Percentiles rank a stretch among this genome's conserved stretches.
Conservation (phyloP, 2,888 invertebrate genomes). For the Platycnemis pennipes region DNA sequence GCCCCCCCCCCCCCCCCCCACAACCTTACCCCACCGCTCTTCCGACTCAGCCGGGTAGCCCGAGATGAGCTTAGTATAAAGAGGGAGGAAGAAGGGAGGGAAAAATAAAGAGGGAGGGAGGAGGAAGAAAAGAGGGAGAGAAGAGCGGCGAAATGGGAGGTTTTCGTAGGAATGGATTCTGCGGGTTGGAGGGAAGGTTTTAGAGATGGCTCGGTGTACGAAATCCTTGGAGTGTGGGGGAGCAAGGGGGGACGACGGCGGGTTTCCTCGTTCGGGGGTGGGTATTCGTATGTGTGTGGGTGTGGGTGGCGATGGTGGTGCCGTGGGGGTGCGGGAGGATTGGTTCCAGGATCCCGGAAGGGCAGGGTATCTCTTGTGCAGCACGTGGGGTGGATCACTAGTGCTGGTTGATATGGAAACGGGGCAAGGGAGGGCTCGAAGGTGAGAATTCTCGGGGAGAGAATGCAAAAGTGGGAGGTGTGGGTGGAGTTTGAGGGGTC, state of each 20-base stretch:
- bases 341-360: too few relatives aligned
- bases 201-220: not conserved
- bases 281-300: too few relatives aligned
- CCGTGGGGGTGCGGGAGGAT: not conserved
- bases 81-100: constrained; percentile 69
- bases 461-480: too few relatives aligned
- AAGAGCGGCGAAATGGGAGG: constrained; percentile 70
- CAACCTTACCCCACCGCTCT: too few relatives aligned
- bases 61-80: constrained; percentile 63
- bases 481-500: too few relatives aligned
- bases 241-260: not conserved
- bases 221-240: not conserved
- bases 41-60: constrained; percentile 37
- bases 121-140: constrained; percentile 54
- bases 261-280: too few relatives aligned
- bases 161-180: constrained; percentile 47
- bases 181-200: constrained; percentile 48
- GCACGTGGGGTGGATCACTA: not conserved
- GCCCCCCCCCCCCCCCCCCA: too few relatives aligned
- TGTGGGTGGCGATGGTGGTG: too few relatives aligned
- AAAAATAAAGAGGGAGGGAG: constrained; percentile 68
- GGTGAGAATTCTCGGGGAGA: not conserved
- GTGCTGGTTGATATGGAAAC: constrained; percentile 11
- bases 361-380: too few relatives aligned
- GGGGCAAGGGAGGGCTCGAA: not conserved